A percentile compares a stretch with the other conserved stretches of the same genome.
phyloP scores from a whole-genome alignment of 2,113 vertebrate species.

The Neomonachus schauinslandi region DNA sequence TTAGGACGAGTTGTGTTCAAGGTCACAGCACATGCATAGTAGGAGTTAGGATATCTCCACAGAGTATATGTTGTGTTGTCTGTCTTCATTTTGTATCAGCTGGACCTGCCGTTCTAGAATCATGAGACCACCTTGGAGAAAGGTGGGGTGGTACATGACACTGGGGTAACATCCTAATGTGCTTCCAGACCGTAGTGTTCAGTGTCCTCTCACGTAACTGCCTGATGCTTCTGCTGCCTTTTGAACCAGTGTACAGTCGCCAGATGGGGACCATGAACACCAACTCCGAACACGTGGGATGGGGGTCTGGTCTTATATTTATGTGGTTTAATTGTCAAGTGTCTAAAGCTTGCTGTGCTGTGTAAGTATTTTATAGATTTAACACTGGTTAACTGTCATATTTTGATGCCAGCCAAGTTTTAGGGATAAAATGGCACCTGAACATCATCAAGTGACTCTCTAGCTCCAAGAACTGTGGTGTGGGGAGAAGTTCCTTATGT shows the following conservation, averaged over 20 bases:
- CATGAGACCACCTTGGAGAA: slow-evolving; percentile 83
- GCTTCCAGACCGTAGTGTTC: slow-evolving; percentile 86
- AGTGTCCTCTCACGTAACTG: slow-evolving; percentile 84
- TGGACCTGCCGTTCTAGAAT: slow-evolving; percentile 88
- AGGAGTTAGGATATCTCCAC: slow-evolving; percentile 79
- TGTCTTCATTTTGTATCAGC: slow-evolving; percentile 84
- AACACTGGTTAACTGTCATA: slow-evolving; percentile 91
- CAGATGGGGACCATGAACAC: slow-evolving; percentile 90
- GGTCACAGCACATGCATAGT: slow-evolving; percentile 90
- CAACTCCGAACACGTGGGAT: slow-evolving; percentile 84
- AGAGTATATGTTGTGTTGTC: slow-evolving; percentile 85
- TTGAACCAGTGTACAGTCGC: slow-evolving; percentile 86
- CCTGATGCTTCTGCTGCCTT: slow-evolving; percentile 87
- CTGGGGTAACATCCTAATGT: slow-evolving; percentile 86
- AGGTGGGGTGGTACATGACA: slow-evolving; percentile 82
- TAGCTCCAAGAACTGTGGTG: slow-evolving; percentile 86
- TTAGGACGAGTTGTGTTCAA: slow-evolving; percentile 95
- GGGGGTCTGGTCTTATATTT: slow-evolving; percentile 87
- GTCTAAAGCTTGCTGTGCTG: slow-evolving; percentile 91
- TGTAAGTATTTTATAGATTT: slow-evolving; percentile 96
- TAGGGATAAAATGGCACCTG: slow-evolving; percentile 88
- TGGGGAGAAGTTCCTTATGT: slow-evolving; percentile 88
- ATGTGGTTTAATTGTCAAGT: slow-evolving; percentile 89
- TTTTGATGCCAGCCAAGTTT: slow-evolving; percentile 90
- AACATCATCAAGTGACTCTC: slow-evolving; percentile 85